Evolutionary conservation across 1,140 invertebrate genomes (phyloP).

Genomic region (Orchesella cincta): DNA sequence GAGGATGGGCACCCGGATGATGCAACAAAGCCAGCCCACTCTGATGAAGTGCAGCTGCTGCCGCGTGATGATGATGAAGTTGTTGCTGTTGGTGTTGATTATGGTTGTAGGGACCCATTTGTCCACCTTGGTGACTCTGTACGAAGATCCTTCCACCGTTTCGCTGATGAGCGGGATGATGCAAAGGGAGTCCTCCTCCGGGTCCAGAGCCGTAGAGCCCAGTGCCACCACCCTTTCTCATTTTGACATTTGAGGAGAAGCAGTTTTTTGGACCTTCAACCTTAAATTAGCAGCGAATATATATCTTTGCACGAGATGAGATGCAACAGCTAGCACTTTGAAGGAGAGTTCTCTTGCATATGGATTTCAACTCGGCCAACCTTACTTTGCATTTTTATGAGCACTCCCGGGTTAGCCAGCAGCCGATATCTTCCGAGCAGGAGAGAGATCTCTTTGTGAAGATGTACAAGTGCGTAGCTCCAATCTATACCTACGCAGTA

Average conservation of each 20-base stretch:
- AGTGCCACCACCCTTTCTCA: not conserved
- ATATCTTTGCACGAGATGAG: no score
- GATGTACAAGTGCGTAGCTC: no score
- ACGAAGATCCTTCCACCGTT: not conserved
- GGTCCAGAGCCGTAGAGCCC: not conserved
- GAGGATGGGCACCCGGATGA: not conserved
- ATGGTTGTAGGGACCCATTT: not conserved
- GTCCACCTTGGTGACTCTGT: not conserved
- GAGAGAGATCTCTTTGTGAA: no score
- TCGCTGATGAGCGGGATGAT: not conserved
- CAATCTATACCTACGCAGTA: no score
- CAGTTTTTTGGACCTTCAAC: not conserved
- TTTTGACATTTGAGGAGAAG: not conserved
- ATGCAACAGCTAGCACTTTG: no score
- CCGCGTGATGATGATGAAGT: not conserved
- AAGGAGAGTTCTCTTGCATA: no score
- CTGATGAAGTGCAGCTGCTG: not conserved
- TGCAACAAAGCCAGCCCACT: not conserved
- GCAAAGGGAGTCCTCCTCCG: not conserved
- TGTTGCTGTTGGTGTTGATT: slow-evolving; percentile 18
- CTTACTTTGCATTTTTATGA: slow-evolving; percentile 4
- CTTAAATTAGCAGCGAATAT: no score
- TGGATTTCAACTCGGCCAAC: no score
- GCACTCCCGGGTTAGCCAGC: not conserved
- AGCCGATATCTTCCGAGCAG: not conserved